Base-by-base conservation (phyloP, 1,140 invertebrate species). In the Calephelis virginiensis region DNA sequence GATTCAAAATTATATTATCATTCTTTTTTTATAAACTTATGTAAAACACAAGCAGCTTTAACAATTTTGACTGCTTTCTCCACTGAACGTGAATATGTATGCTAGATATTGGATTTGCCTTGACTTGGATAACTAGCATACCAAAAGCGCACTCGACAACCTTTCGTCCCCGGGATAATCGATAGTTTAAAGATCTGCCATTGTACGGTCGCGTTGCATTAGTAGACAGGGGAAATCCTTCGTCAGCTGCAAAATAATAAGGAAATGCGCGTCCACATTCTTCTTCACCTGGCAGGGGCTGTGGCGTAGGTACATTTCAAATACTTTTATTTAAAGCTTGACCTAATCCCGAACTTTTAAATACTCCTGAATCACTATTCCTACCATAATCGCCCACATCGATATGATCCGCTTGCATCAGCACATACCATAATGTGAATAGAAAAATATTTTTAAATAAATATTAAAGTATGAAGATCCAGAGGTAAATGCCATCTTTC, bases 221-320 rank as follows among this genome's bases (percentile, higher is more conserved):
- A 45, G 48, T 45, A 65, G 68, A 66, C 7, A 75, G 59, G 45
- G 70, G 63, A 66, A 68, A 75, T 43, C 64, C 71, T 68, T 73
- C 68, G 63, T 73, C 71, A 28, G 59, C 68, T 56, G 66, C 48
- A 13, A 70, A 47, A 43, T 46, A 45, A 50, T 63, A 47, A 66
- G 47, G 38, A 56, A 8, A 10, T 28, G 47, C 13, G 59, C 63
- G 17, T 14, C 17, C 49, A 28, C 2, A 28, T 28, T 28, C 28
- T 28, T 28, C 28, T 28, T 28, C 28, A 28, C 43, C 48, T 12
- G 67, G 63, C 28, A 72, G 17, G 43, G 38, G 9, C 62, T 14
- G 48, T 50, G 67, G 61, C 46, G 14, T 11, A 11, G 70, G 67
- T 56, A 62, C 59, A 59, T 69, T 67, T 37, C 64, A 67, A 9